Conservation (phyloP, 2,113 vertebrate genomes). For the Nothocercus julius region DNA sequence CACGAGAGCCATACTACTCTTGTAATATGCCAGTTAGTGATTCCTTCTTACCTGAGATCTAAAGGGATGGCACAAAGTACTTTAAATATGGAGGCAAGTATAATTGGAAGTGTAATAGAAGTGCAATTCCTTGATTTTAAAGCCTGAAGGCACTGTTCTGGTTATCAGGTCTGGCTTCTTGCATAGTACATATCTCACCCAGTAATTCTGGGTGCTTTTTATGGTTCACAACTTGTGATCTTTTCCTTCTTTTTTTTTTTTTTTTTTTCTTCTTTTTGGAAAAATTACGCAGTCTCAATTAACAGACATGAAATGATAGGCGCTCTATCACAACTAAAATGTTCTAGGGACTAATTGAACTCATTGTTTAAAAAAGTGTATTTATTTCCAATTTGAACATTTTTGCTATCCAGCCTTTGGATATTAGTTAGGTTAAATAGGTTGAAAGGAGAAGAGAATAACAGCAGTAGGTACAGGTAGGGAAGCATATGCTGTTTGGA, state of each 20-base stretch:
- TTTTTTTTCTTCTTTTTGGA: not conserved
- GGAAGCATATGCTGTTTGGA: not conserved
- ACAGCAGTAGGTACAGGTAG: not conserved
- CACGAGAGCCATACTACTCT: not conserved
- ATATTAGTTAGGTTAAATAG: not conserved
- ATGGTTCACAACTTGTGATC: not conserved
- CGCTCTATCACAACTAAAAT: slow-evolving; percentile 30
- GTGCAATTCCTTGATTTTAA: not conserved
- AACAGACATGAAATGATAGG: not conserved
- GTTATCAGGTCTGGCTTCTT: not conserved
- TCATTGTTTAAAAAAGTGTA: not conserved
- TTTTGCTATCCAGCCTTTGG: not conserved
- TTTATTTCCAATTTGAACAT: slow-evolving; percentile 12
- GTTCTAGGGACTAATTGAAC: slow-evolving; percentile 13
- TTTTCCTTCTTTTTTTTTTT: too few relatives aligned
- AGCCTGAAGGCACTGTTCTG: not conserved
- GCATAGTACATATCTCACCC: not conserved
- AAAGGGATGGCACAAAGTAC: not conserved
- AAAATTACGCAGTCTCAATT: not conserved
- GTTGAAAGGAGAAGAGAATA: not conserved
- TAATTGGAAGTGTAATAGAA: not conserved
- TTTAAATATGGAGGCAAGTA: not conserved
- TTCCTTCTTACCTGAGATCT: not conserved
- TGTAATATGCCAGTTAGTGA: not conserved
- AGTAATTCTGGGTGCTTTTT: slow-evolving; percentile 2